Base-by-base conservation (phyloP, 2,888 invertebrate species). In the Caenorhabditis sp. region DNA sequence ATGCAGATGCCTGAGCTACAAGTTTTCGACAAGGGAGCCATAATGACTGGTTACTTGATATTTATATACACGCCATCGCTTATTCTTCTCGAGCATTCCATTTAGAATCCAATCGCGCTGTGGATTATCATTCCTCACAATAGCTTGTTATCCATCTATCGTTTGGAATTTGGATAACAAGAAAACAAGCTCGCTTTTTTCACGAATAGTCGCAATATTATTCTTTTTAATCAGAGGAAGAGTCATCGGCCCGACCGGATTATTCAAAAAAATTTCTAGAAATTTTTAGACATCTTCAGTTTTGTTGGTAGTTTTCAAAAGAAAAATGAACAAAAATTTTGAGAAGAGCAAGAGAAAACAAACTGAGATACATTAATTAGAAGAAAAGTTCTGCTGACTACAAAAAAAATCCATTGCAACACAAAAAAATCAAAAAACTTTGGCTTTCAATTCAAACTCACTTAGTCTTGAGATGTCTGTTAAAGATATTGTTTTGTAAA, bases 81-180 rank as follows among this genome's bases (percentile, higher is more conserved):
- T 35, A 60, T 50, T 67, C 67, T 67, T 76, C 67, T 47, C 47
- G 5, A 61, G 56, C 24, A 26, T 53, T 58, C 44, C 15, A 35
- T 28, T 22, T 26, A 24, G 35, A 47, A 60, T 40, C 76, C 58
- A 32, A 32, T 32, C 32, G 4, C 9, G 51, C 3, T 28, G 18
- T 20, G 76, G 76, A 76, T 76, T 76, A 76, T 61, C 26, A 9
- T 44, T 58, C 40, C 64, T 50, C n/a, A 76, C 76, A 76, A 76
- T 76, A 61, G 76, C 44, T 67, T 67, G 40, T 76, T 76, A 76
- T 76, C 58, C 28, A 13, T 56, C 55, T 61, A 24, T 55, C 15
- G 1, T 9, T 37, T 11, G 13, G 35, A 37, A n/a, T 64, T 4
- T 18, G 20, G 24, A 47, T 32, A n/a, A 71, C 35, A 64, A 64